Base-by-base conservation (phyloP, 92 coral and sea anemone genomes). In the Desmophyllum pertusum region DNA sequence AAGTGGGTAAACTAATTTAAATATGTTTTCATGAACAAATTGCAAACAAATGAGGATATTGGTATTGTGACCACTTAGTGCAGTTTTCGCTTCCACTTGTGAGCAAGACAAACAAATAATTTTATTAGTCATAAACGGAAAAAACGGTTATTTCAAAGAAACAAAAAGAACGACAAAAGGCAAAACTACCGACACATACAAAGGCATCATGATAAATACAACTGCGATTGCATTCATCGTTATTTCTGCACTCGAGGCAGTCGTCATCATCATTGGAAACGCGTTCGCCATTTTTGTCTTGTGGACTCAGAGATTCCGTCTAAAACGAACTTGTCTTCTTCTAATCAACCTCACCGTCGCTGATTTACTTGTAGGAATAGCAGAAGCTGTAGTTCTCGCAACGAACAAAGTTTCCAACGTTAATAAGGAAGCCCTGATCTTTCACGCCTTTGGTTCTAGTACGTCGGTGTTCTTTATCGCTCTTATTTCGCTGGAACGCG, bases 331-430 rank as follows among this genome's bases (percentile, higher is more conserved):
- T 31, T 52, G 27, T 33, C 17, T 52, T 53, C 66, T 75, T 6
- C 38, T 78, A 27, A 63, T 78, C 72, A 78, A 42, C 57, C 82
- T 61, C 17, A 37, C 82, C 7, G 70, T 62, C 10, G 82, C 82
- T 25, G 82, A 78, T 42, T 30, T 78, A 1, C 82, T 78, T 40
- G 72, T 78, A 10, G 82, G 82, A 7, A 14, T 78, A 36, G 31
- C 57, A n/a, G 57, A 38, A 39, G 40, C 55, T 1, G 17, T 78
- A 13, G 40, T 39, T 27, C 0, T 61, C 6, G 82, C 21, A 2
- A 40, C 72, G 3, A 30, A 29, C 15, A 63, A 25, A 10, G 18
- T 52, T 39, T n/a, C 82, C 23, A 33, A 33, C 5, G 38, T 6
- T 35, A 0, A 41, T 14, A 14, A 3, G 4, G 2, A 29, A 29